Base-by-base conservation (phyloP, 2,888 invertebrate species). In the Leptinotarsa haldemani region DNA sequence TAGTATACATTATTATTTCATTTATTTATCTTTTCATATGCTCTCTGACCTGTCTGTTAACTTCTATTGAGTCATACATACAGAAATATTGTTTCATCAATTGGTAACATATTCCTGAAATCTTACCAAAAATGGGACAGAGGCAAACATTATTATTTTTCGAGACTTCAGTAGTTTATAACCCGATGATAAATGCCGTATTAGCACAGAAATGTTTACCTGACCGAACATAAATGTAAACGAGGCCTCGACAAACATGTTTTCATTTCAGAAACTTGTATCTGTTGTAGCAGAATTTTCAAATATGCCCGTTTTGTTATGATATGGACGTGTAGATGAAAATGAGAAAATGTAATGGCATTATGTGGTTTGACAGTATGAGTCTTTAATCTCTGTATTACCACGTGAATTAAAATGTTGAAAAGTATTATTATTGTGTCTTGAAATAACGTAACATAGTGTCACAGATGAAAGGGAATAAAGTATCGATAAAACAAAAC, bases 211-310 rank as follows among this genome's bases (percentile, higher is more conserved):
- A 56, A 22, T 65, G 65, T 71, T 65, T 58, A 65, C 46, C 65
- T 65, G 47, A 7, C 47, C 53, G 22, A 58, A 58, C 66, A 71
- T 66, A 71, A 47, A 71, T 61, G 71, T 70, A 20, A 65, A 70
- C 65, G 61, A 46, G 61, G 12, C 61, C 7, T 56, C 15, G 56
- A 61, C 25, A 61, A 61, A 61, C 67, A 46, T 67, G 52, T 53
- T 56, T 67, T 68, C 64, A 68, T 64, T 72, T 72, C 46, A 66
- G 47, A 7, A 64, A 40, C 40, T 48, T 52, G 53, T 40, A 25
- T n/a, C n/a, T 40, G 61, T 16, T 25, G 40, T 40, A 1, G 16
- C n/a, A 16, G 2, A 25, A 25, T 56, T 25, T 56, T 56, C 61
- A n/a, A 61, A 61, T n/a, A 7, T n/a, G 7, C 9, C 9, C 2